Base-by-base conservation (phyloP, 2,113 vertebrate species). In the Serilophus lunatus region DNA sequence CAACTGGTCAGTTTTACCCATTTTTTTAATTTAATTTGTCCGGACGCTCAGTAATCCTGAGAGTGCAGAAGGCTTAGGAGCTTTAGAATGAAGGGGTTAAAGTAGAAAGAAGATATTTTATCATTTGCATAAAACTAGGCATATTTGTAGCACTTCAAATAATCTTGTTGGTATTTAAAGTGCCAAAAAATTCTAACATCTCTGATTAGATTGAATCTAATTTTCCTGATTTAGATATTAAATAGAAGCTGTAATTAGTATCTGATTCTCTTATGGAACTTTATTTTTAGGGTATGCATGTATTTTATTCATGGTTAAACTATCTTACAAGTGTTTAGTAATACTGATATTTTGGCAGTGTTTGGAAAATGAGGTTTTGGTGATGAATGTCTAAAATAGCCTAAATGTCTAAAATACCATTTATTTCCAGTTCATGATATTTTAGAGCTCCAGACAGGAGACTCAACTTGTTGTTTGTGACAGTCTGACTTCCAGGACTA, bases 131-230 rank as follows among this genome's bases (percentile, higher is more conserved):
- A 82, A 88, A 97, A 74, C 51, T 90, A 95, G 78, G 70, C 90
- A 53, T 88, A 88, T 94, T 94, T 86, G 54, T 93, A 90, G 83
- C n/a, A 82, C 42, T 93, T 92, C 36, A 93, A 60, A 80, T 86
- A 94, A 91, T 95, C 61, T 92, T 96, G 54, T 88, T 92, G 88
- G 65, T 69, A 90, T 89, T 92, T 84, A 91, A 96, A 93, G 42
- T 93, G 83, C 72, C 93, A 71, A 92, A 94, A 92, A 94, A 35
- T 64, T 79, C 45, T 94, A 96, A 95, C 94, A 51, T 93, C 83
- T 96, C 95, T 96, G 94, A 96, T 97, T 96, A 97, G 90, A 90
- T 7, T 93, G 35, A 93, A 92, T 97, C 97, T 97, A 96, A 96
- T 89, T 90, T 95, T 94, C 87, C 66, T 96, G 94, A 92, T 97